Conservation (phyloP, 2,113 vertebrate species). For the Deroptyus accipitrinus region DNA sequence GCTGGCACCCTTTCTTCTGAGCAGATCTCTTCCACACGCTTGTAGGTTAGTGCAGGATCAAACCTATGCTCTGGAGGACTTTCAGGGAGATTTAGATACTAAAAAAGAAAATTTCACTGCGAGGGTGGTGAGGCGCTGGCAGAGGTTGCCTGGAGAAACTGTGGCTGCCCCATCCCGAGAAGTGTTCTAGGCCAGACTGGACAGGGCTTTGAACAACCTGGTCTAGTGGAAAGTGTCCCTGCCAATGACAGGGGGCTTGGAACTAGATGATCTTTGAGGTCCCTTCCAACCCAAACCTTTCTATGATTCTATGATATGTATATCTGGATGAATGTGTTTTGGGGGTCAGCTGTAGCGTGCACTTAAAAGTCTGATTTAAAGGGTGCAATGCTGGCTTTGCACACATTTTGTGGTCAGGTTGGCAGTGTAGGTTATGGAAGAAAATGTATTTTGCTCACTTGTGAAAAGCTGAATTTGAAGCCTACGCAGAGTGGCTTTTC, state of each 20-base stretch:
- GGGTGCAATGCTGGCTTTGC: not conserved
- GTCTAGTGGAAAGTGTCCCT: not conserved
- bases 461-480: not conserved
- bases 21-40: not conserved
- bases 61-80: not conserved
- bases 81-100: not conserved
- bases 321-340: not conserved
- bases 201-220: not conserved
- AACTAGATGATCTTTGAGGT: not conserved
- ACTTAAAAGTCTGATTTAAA: not conserved
- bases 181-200: not conserved
- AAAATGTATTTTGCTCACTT: conserved; percentile 41
- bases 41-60: not conserved
- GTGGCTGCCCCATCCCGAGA: not conserved
- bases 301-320: not conserved
- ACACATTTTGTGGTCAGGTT: not conserved
- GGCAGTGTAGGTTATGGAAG: not conserved
- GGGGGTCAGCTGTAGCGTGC: not conserved
- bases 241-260: not conserved
- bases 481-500: conserved; percentile 38
- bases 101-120: not conserved
- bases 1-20: not conserved
- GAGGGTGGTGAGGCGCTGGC: not conserved
- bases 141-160: not conserved
- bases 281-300: not conserved